A percentile compares a stretch with the other conserved stretches of the same genome.
Conservation (phyloP, 23 tunicate genomes). For the Oikopleura dioica region DNA sequence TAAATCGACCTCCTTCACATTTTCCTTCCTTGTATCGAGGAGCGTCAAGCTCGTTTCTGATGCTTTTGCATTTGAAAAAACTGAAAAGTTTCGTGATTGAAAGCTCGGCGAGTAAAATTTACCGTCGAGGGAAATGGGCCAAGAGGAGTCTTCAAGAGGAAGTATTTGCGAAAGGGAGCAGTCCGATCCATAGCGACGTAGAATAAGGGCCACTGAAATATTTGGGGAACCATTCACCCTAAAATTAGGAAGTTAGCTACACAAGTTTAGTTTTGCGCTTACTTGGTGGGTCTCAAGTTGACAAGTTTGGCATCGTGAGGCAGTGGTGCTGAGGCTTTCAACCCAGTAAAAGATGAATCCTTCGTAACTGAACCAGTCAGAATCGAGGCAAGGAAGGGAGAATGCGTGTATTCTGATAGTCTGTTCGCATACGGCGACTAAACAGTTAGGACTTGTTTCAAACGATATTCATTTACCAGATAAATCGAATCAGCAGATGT, state of each 20-base stretch:
- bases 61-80: background rate
- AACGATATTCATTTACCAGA: background rate
- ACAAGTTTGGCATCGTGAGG: background rate
- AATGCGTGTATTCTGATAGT: background rate
- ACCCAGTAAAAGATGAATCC: background rate
- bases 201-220: background rate
- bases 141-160: background rate
- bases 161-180: background rate
- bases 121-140: background rate
- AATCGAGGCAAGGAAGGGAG: background rate
- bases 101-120: background rate
- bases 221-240: background rate
- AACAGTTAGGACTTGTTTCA: background rate
- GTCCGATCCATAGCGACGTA: background rate
- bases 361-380: background rate
- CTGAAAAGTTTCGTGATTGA: background rate
- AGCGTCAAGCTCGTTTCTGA: slow-evolving; percentile 3
- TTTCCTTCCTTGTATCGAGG: background rate
- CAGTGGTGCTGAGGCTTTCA: background rate
- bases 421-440: background rate
- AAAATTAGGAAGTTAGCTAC: too few relatives aligned
- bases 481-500: background rate
- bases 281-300: background rate
- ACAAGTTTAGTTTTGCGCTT: too few relatives aligned
- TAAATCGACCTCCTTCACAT: background rate